phyloP scores from a whole-genome alignment of 2,888 invertebrate genomes.

The Stratiomys singularior region DNA sequence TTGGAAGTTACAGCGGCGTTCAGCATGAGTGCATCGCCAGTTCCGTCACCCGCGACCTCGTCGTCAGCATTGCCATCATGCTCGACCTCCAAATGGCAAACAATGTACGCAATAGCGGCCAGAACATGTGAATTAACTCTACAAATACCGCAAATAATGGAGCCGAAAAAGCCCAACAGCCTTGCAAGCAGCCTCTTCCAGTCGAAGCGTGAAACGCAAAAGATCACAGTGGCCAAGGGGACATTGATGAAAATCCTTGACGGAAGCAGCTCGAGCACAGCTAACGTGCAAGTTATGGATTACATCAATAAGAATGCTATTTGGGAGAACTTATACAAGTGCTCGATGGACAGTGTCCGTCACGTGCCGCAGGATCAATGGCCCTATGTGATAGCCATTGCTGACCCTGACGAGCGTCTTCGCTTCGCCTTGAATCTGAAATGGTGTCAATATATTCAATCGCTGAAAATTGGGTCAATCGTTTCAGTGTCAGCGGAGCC shows the following conservation, averaged over 20 bases:
- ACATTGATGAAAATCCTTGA: conserved; percentile 39
- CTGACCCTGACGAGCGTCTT: conserved; percentile 67
- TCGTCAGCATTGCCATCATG: background rate
- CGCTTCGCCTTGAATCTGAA: conserved; percentile 65
- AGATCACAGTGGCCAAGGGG: conserved; percentile 30
- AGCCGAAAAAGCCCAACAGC: background rate
- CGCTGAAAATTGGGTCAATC: conserved; percentile 58
- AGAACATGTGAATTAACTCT: conserved; percentile 31
- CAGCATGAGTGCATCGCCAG: background rate
- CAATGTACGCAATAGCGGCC: conserved; percentile 22
- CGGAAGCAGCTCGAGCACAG: background rate
- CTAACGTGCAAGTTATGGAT: conserved; percentile 58
- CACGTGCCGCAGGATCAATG: conserved; percentile 63
- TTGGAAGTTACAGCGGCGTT: background rate
- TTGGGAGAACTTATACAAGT: conserved; percentile 59
- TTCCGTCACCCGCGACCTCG: background rate
- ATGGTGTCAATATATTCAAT: conserved; percentile 65
- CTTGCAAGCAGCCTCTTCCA: background rate
- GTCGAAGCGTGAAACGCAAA: conserved; percentile 29
- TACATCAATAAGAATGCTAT: conserved; percentile 55
- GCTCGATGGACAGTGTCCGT: conserved; percentile 55
- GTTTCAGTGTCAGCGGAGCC: conserved; percentile 65
- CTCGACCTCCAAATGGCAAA: background rate
- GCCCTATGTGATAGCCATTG: conserved; percentile 68
- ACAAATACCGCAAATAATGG: conserved; percentile 1